Evolutionary conservation across 2,797 vertebrate genomes (phyloP).

Genomic region (Macroramphosus scolopax): DNA sequence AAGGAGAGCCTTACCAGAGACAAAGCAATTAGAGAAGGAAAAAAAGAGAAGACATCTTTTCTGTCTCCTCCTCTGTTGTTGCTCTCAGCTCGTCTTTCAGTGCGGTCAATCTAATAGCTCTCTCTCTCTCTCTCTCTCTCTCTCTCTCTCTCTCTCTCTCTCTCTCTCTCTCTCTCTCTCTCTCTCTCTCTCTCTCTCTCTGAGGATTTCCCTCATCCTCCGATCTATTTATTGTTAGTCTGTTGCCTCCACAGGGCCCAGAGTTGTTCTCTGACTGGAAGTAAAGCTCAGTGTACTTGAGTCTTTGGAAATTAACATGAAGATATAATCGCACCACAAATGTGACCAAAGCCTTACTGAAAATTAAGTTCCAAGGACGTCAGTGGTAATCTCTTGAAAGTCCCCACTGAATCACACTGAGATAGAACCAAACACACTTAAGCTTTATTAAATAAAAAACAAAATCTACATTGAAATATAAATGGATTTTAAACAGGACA

Average conservation of each 20-base stretch:
- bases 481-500: no score
- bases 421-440: no score
- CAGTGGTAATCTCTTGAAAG: no score
- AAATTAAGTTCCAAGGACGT: no score
- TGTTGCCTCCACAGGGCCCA: background rate
- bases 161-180: no score
- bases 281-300: background rate
- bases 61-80: background rate
- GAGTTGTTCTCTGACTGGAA: constrained; percentile 5
- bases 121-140: background rate
- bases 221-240: background rate
- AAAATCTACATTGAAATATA: no score
- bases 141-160: no score
- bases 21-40: constrained; percentile 39
- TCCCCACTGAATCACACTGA: no score
- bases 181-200: background rate
- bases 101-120: background rate
- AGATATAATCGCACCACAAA: background rate
- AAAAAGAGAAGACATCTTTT: no score
- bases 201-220: background rate
- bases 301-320: background rate
- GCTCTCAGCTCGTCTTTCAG: background rate
- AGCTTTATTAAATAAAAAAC: no score
- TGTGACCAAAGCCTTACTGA: no score
- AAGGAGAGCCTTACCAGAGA: constrained; percentile 55